Conservation (phyloP, 2,113 vertebrate species). For the Desmodus rotundus region DNA sequence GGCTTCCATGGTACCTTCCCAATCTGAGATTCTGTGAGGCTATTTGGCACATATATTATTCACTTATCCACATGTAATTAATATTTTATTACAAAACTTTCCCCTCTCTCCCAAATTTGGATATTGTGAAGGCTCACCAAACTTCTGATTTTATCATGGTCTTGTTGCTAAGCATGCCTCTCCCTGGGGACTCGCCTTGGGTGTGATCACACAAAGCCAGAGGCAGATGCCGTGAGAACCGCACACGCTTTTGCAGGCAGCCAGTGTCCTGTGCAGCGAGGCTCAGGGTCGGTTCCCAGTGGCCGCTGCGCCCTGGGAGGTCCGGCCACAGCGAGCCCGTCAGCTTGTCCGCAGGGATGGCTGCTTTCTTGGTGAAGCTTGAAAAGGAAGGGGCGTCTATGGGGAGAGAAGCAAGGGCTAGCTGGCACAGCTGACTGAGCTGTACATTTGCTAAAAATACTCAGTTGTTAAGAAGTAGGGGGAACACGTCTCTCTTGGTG, state of each 20-base stretch:
- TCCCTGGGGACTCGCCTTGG: background rate
- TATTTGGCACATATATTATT: background rate
- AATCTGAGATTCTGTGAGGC: background rate
- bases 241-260: background rate
- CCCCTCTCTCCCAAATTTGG: background rate
- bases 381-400: background rate
- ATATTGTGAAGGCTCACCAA: background rate
- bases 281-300: background rate
- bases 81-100: background rate
- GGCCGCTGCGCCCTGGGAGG: background rate
- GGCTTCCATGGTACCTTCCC: background rate
- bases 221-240: background rate
- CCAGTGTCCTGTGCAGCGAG: background rate
- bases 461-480: background rate
- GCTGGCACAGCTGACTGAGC: background rate
- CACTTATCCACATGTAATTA: background rate
- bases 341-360: fast-evolving
- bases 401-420: background rate
- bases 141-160: background rate
- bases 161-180: background rate
- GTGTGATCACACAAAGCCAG: background rate
- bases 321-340: background rate
- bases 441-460: background rate
- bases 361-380: background rate
- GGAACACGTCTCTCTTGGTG: background rate